Evolutionary conservation across 2,113 vertebrate species (phyloP).

Genomic region (Tichodroma muraria): DNA sequence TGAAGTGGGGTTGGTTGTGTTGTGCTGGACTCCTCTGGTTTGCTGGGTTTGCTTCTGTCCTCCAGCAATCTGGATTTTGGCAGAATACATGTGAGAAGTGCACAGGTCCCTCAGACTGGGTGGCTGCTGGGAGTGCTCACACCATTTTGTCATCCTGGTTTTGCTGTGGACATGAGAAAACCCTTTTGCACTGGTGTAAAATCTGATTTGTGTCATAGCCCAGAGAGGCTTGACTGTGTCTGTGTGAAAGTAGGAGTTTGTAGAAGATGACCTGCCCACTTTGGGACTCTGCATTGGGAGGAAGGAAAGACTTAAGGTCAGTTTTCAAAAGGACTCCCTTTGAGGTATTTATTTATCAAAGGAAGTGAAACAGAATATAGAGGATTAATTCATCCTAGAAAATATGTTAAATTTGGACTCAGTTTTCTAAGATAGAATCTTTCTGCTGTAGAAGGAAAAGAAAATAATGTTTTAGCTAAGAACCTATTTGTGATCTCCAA

Average conservation of each 20-base stretch:
- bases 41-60: neutral
- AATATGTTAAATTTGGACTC: neutral
- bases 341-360: neutral
- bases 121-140: neutral
- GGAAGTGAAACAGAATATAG: neutral
- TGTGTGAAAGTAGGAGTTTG: neutral
- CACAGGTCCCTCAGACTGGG: rapidly evolving
- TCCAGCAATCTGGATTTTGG: neutral
- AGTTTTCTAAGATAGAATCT: neutral
- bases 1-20: neutral
- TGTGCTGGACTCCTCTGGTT: neutral
- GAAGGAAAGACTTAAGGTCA: neutral
- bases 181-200: neutral
- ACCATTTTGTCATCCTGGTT: neutral
- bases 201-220: neutral
- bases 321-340: neutral
- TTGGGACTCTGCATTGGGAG: neutral
- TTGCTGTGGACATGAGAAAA: neutral
- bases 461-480: neutral
- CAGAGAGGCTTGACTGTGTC: neutral
- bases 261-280: neutral
- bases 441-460: neutral
- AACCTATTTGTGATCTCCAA: neutral
- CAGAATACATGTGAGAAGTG: rapidly evolving
- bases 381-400: neutral